Conservation (phyloP, 2,888 invertebrate genomes). For the Drosophila villosipedis region DNA sequence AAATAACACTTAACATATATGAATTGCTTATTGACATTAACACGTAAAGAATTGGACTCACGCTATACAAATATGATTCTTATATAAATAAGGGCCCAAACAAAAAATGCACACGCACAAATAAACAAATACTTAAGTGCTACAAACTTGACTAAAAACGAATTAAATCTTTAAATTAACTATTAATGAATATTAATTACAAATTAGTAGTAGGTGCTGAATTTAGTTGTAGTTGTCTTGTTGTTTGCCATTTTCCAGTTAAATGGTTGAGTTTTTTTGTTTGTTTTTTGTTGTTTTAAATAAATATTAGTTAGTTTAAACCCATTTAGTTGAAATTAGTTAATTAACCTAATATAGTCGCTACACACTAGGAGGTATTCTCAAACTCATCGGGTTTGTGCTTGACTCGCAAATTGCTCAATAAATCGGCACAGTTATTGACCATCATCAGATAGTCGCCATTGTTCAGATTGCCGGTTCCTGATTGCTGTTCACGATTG, state of each 20-base stretch:
- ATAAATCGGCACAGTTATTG: slow-evolving; percentile 88
- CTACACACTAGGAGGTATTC: slow-evolving; percentile 85
- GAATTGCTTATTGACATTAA: slow-evolving; percentile 62
- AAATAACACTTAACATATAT: slow-evolving; percentile 78
- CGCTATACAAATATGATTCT: slow-evolving; percentile 62
- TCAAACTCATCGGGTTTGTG: slow-evolving; percentile 86
- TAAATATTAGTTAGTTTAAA: slow-evolving; percentile 69
- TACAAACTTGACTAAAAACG: slow-evolving; percentile 54
- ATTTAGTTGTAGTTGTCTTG: slow-evolving; percentile 13
- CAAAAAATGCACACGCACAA: slow-evolving; percentile 59
- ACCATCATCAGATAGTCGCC: slow-evolving; percentile 87
- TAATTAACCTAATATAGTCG: slow-evolving; percentile 62
- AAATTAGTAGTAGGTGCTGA: slow-evolving; percentile 63
- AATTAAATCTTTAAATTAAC: slow-evolving; percentile 62
- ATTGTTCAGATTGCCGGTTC: slow-evolving; percentile 80
- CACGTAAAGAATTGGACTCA: slow-evolving; percentile 66
- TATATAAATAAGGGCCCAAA: slow-evolving; percentile 44
- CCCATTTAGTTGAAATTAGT: slow-evolving; percentile 51
- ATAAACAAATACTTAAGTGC: slow-evolving; percentile 46
- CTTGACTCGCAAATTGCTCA: slow-evolving; percentile 86
- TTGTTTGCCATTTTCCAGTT: slow-evolving; percentile 47
- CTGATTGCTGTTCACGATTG: slow-evolving; percentile 63
- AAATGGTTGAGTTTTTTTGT: slow-evolving; percentile 31
- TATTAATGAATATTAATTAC: slow-evolving; percentile 63
- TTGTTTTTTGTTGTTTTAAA: slow-evolving; percentile 53